A percentile compares a stretch with the other conserved stretches of the same genome.
Conservation (phyloP, 2,797 vertebrate genomes). For the Pseudomugil gertrudae region DNA sequence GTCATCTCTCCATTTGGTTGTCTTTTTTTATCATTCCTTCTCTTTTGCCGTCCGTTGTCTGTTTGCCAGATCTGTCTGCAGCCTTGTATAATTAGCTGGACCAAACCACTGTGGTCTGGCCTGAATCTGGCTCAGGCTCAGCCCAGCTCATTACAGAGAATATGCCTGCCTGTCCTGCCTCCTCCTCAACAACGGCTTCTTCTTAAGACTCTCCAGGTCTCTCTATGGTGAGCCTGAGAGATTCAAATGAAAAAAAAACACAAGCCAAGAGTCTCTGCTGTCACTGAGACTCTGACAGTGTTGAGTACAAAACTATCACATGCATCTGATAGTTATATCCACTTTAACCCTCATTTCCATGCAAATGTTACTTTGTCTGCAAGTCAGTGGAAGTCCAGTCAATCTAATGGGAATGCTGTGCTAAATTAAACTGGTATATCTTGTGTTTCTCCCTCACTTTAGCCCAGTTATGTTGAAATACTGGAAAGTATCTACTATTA, state of each 20-base stretch:
- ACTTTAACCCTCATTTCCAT: neutral
- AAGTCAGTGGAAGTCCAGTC: neutral
- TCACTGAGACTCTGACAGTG: neutral
- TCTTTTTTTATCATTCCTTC: constrained; percentile 27
- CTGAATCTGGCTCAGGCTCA: constrained; percentile 64
- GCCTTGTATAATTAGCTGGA: constrained; percentile 72
- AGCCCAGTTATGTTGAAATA: no score
- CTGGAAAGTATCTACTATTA: no score
- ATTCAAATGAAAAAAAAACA: constrained; percentile 33
- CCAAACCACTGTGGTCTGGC: constrained; percentile 38
- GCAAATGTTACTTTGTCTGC: neutral
- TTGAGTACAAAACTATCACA: neutral
- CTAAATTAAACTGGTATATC: no score
- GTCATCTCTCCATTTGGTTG: constrained; percentile 30
- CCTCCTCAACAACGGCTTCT: constrained; percentile 30
- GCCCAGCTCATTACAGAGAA: constrained; percentile 65
- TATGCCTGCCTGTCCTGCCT: constrained; percentile 44
- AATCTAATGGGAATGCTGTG: neutral
- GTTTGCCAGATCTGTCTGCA: constrained; percentile 52
- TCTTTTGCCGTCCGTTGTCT: neutral
- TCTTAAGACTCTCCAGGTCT: constrained; percentile 34
- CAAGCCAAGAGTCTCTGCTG: constrained; percentile 2
- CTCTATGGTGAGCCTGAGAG: neutral
- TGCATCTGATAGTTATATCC: neutral
- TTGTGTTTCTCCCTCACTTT: no score